Evolutionary conservation across 2,113 vertebrate species (phyloP), one percentile per base, ranked within the genome.

Genomic region (Chloebia gouldiae): DNA sequence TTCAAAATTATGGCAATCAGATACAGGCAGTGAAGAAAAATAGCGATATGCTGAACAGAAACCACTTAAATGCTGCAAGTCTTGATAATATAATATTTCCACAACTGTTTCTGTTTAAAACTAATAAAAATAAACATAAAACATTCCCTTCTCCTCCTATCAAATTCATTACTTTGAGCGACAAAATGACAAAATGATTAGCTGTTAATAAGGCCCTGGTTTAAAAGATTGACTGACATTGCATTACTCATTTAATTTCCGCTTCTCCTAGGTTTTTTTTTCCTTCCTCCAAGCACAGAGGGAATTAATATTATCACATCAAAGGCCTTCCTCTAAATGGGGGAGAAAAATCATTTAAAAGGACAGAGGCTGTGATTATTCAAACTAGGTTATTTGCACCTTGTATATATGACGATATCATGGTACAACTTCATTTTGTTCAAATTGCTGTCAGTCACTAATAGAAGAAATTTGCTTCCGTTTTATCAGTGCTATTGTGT

Each of bases 251-350:
- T 99, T 99, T 99, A 98, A 99, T 99, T 99, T 99, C 98, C 98
- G 98, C 97, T 98, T 99, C 98, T 98, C 98, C 96, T 97, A 98
- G 96, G 85, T 97, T 97, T 96, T 96, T 96, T 88, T 93, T 92
- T 60, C 35, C 95, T 97, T 96, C 97, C 97, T 98, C 97, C 98
- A 96, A 98, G 97, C 98, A 98, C 97, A 97, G 97, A 97, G 98
- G 98, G 99, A 99, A 99, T 99, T 99, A 99, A 98, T 98, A 99
- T 98, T 98, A 99, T 99, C 99, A 99, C 98, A 99, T 99, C 98
- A 99, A 99, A 99, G 98, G 96, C 98, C 98, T 98, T 97, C 97
- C 98, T 98, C 97, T 99, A 98, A 99, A 99, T 98, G 98, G 98
- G 97, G 97, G 96, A 98, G 96, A 98, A 98, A 98, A 98, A 98